Evolutionary conservation across 2,888 invertebrate species (phyloP).

Genomic region (Chymomyza amoena): DNA sequence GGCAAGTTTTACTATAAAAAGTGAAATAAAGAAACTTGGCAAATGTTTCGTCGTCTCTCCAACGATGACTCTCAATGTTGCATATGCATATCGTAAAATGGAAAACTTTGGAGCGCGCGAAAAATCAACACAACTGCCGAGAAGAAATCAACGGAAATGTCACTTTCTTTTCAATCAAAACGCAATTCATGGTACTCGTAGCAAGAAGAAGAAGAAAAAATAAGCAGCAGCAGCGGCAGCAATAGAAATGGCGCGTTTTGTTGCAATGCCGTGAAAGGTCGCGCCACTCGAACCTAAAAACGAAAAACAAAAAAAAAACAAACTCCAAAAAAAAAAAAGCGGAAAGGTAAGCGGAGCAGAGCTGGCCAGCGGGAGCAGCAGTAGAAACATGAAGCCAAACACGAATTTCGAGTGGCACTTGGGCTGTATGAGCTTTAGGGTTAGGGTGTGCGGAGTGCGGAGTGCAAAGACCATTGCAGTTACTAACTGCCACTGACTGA

Average conservation of each 20-base stretch:
- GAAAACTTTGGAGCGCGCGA: conserved; percentile 7
- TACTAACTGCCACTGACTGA: conserved; percentile 60
- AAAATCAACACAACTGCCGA: conserved; percentile 40
- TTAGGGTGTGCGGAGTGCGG: neutral
- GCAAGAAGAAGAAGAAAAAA: conserved; percentile 31
- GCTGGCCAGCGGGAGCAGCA: conserved; percentile 22
- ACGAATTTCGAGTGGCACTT: conserved; percentile 58
- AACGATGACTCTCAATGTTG: conserved; percentile 30
- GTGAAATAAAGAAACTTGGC: conserved; percentile 25
- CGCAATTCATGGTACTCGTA: conserved; percentile 67
- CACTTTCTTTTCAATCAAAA: conserved; percentile 74
- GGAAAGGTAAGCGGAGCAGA: conserved; percentile 48
- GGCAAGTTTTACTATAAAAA: neutral
- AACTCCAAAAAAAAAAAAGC: conserved; percentile 28
- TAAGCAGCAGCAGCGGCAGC: conserved; percentile 20
- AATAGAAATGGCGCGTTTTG: conserved; percentile 22
- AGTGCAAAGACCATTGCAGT: conserved; percentile 17
- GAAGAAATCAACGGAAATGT: conserved; percentile 70
- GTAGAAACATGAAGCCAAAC: conserved; percentile 37
- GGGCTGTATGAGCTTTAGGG: conserved; percentile 28
- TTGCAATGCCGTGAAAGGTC: conserved; percentile 35
- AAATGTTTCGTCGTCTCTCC: conserved; percentile 9
- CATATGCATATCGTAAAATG: neutral
- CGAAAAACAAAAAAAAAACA: conserved; percentile 7
- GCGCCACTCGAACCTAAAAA: conserved; percentile 21